A percentile compares a stretch with the other conserved stretches of the same genome.
Evolutionary conservation across 2,113 vertebrate species (phyloP).

Genomic region (Anolis carolinensis): DNA sequence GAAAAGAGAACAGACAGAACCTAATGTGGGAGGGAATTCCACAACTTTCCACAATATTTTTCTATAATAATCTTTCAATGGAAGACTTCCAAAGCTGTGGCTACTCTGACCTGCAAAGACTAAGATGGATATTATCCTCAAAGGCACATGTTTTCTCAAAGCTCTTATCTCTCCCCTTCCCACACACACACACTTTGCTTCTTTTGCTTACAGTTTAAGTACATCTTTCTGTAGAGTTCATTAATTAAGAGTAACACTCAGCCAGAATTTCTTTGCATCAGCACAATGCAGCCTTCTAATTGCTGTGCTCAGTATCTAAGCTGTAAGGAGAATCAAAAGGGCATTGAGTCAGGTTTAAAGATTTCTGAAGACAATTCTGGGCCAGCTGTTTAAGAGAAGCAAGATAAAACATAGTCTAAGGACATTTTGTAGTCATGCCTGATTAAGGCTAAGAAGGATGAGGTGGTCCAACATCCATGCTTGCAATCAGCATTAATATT

Average conservation of each 20-base stretch:
- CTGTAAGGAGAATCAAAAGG: constrained; percentile 17
- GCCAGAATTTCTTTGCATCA: constrained; percentile 14
- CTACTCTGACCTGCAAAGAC: background rate
- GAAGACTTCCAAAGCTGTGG: too few relatives aligned
- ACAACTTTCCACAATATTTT: too few relatives aligned
- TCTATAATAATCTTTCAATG: too few relatives aligned
- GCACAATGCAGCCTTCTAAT: constrained; percentile 12
- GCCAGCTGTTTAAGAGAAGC: background rate
- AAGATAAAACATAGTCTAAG: constrained; percentile 31
- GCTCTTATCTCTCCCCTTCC: background rate
- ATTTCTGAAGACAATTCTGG: constrained; percentile 20
- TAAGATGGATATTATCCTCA: background rate
- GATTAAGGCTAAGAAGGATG: constrained; percentile 3
- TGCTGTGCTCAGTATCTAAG: background rate
- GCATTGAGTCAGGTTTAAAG: background rate
- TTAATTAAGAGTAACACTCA: constrained; percentile 36
- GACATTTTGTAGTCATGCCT: background rate
- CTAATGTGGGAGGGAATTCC: too few relatives aligned
- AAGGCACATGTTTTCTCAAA: background rate
- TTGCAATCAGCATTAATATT: background rate
- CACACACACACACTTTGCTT: background rate
- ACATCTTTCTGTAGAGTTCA: constrained; percentile 20
- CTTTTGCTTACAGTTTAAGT: background rate
- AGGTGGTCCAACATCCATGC: constrained; percentile 12
- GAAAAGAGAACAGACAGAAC: too few relatives aligned